Percentiles rank a stretch among this genome's conserved stretches.
Evolutionary conservation across 2,113 vertebrate genomes (phyloP).

Genomic region (Tenebrosternarchus preto): DNA sequence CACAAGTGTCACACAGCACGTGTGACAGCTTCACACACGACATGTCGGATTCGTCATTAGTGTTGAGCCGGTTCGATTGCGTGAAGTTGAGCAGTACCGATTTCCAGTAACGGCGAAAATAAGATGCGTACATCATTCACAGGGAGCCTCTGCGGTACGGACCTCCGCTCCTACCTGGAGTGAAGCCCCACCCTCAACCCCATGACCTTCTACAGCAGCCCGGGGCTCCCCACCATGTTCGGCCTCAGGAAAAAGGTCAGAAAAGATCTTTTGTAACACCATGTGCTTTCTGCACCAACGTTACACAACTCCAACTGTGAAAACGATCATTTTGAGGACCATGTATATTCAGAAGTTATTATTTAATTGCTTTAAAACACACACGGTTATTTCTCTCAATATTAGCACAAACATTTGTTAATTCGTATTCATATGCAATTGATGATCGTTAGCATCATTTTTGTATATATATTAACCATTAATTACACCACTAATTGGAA

Average conservation of each 20-base stretch:
- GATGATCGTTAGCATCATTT: slow-evolving; percentile 1
- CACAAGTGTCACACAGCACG: too few relatives aligned
- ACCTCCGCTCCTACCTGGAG: neutral
- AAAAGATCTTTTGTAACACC: neutral
- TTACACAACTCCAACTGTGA: slow-evolving; percentile 1
- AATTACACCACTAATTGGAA: neutral
- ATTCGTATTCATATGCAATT: slow-evolving; percentile 2
- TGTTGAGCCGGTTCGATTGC: slow-evolving; percentile 37
- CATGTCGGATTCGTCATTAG: slow-evolving; percentile 29
- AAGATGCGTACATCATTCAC: slow-evolving; percentile 15
- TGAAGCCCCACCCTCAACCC: neutral
- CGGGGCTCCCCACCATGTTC: too few relatives aligned
- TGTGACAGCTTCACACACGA: too few relatives aligned
- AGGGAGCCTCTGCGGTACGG: neutral
- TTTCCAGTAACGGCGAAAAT: slow-evolving; percentile 16
- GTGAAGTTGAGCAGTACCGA: slow-evolving; percentile 13
- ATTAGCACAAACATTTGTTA: slow-evolving; percentile 2
- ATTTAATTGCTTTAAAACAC: neutral
- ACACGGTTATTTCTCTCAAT: neutral
- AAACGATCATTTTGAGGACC: slow-evolving; percentile 1
- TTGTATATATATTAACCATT: neutral
- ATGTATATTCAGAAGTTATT: neutral
- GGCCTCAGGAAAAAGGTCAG: neutral
- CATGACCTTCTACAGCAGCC: neutral
- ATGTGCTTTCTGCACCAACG: neutral